These are phyloP conservation scores for Danaus plexippus DNA, from an alignment of 1,140 invertebrate genomes.

Conservation along the genomic window DNA sequence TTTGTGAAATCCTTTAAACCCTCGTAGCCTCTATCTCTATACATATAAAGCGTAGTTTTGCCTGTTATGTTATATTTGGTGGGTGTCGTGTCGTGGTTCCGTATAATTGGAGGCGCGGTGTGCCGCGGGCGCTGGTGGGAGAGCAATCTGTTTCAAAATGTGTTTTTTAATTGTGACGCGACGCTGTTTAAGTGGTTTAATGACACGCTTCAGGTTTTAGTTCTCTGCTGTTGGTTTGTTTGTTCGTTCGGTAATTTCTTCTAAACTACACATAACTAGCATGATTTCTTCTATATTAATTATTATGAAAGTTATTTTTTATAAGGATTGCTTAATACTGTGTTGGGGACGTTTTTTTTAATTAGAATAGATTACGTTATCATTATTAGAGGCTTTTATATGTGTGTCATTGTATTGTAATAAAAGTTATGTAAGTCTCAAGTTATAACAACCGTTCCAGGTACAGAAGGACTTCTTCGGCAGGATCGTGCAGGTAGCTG, in stretches of 20 bases:
- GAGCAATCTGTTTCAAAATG: conserved; percentile 27
- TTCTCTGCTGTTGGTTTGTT: no score
- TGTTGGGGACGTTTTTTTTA: no score
- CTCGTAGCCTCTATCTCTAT: conserved; percentile 4
- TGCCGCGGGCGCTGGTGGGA: conserved; percentile 27
- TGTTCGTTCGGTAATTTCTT: no score
- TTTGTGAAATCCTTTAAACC: conserved; percentile 7
- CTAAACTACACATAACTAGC: no score
- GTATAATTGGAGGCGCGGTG: conserved; percentile 29
- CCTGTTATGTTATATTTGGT: not conserved
- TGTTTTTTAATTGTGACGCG: conserved; percentile 32
- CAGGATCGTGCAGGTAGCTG: conserved; percentile 67
- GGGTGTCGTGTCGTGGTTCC: conserved; percentile 13
- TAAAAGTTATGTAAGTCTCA: not conserved
- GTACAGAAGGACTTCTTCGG: conserved; percentile 82
- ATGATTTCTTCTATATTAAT: no score
- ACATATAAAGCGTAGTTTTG: not conserved
- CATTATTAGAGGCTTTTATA: no score
- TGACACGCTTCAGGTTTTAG: conserved; percentile 9
- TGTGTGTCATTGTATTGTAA: no score
- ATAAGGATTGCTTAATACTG: no score
- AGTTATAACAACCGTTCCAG: conserved; percentile 66
- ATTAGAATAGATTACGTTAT: no score
- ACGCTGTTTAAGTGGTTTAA: conserved; percentile 18
- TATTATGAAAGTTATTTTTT: no score